Evolutionary conservation across 1,140 invertebrate species (phyloP).

Genomic region (Stegodyphus dumicola): DNA sequence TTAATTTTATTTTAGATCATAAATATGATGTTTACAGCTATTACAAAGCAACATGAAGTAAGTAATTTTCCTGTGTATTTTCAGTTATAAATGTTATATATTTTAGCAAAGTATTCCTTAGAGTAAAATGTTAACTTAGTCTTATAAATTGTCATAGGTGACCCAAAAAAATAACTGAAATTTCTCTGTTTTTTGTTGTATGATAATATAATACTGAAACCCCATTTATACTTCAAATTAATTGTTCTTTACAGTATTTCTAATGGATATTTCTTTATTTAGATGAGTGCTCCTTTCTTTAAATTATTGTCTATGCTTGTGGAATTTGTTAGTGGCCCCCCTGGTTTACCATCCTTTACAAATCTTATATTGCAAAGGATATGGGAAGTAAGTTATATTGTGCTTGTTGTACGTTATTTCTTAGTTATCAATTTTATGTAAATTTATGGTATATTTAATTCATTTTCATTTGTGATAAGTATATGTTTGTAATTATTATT

Average conservation of each 20-base stretch:
- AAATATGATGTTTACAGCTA: constrained; percentile 88
- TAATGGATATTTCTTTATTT: constrained; percentile 27
- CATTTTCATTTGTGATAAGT: too few species aligned
- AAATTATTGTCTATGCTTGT: constrained; percentile 78
- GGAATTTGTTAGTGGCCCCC: constrained; percentile 72
- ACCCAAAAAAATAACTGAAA: too few species aligned
- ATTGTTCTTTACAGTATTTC: neutral
- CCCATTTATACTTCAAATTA: neutral
- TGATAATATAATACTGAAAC: neutral
- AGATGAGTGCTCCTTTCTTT: constrained; percentile 86
- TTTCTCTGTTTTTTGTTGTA: neutral
- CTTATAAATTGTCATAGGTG: too few species aligned
- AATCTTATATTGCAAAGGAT: constrained; percentile 86
- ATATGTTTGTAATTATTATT: too few species aligned
- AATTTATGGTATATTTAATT: too few species aligned
- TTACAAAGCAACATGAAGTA: constrained; percentile 88
- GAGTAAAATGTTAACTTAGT: too few species aligned
- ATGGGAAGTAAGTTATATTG: constrained; percentile 77
- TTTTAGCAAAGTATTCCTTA: too few species aligned
- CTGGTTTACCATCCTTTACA: constrained; percentile 87
- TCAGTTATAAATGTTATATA: neutral
- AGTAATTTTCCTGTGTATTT: constrained; percentile 62
- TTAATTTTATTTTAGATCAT: constrained; percentile 74
- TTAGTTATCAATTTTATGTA: too few species aligned
- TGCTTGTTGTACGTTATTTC: neutral